These are phyloP conservation scores for Eurypyga helias DNA, from an alignment of 2,113 vertebrate genomes.

Conservation along the genomic window DNA sequence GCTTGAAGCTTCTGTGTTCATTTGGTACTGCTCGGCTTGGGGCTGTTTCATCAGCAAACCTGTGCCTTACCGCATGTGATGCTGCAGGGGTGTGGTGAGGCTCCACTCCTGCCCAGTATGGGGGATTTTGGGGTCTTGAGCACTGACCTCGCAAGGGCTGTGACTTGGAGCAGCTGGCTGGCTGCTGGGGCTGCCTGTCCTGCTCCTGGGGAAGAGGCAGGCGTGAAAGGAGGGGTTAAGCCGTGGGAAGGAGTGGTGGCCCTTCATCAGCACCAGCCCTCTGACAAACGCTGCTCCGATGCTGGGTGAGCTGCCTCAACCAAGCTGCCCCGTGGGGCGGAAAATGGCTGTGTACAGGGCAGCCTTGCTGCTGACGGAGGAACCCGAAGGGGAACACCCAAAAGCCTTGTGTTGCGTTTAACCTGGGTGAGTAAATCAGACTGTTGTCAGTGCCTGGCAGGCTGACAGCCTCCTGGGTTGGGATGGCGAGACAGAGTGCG, in stretches of 20 bases:
- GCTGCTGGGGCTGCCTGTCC: neutral
- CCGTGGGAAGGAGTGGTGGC: neutral
- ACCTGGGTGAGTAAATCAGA: neutral
- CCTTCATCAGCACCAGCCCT: neutral
- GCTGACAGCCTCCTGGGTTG: neutral
- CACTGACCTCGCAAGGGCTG: fast-evolving
- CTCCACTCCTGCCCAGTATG: no score
- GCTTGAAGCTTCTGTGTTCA: neutral
- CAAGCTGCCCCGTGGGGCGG: fast-evolving
- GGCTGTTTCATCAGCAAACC: neutral
- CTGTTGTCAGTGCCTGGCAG: neutral
- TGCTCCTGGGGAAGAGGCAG: neutral
- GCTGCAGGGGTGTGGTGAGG: fast-evolving
- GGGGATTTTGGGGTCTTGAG: neutral
- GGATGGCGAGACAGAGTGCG: neutral
- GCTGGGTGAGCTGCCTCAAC: neutral
- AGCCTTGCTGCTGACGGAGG: neutral
- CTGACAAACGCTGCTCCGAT: fast-evolving
- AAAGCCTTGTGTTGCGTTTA: neutral
- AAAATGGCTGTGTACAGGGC: fast-evolving
- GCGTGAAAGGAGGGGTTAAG: neutral
- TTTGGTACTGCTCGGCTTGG: neutral
- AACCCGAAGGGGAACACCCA: neutral
- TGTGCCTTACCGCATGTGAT: neutral
- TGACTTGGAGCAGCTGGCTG: neutral